Percentiles rank a stretch among this genome's conserved stretches.
Conservation (phyloP, 23 tunicate genomes). For the Halocynthia aurantium region DNA sequence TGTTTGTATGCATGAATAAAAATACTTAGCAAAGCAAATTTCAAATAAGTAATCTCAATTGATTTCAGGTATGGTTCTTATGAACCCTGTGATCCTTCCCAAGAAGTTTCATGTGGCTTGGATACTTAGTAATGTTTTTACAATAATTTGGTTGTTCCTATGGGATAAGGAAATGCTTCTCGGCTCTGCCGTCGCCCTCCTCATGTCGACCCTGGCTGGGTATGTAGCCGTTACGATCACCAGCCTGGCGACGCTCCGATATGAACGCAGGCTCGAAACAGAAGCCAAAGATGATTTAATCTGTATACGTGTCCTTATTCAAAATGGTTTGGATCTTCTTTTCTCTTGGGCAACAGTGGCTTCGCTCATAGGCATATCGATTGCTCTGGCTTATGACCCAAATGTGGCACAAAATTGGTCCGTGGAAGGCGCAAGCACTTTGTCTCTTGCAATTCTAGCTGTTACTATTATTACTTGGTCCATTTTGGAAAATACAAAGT, state of each 20-base stretch:
- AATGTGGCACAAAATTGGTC: constrained; percentile 4
- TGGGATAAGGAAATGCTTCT: constrained; percentile 3
- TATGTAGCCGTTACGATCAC: constrained; percentile 6
- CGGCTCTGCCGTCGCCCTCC: background rate
- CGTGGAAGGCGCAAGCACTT: constrained; percentile 9
- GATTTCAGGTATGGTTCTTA: constrained; percentile 13
- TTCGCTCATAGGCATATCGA: constrained; percentile 4
- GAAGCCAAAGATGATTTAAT: background rate
- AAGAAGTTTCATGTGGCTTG: constrained; percentile 5
- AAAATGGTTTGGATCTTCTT: constrained; percentile 15
- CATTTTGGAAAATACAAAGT: constrained; percentile 9
- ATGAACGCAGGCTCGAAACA: constrained; percentile 3
- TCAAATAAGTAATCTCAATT: too few relatives aligned
- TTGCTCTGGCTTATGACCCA: constrained; percentile 27
- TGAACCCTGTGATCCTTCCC: constrained; percentile 19
- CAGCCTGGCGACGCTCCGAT: background rate
- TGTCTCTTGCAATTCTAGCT: constrained; percentile 4
- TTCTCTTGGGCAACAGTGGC: constrained; percentile 19
- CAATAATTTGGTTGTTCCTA: constrained; percentile 3
- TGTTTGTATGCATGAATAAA: background rate
- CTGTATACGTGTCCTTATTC: constrained; percentile 20
- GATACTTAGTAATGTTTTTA: background rate
- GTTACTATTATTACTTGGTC: constrained; percentile 5
- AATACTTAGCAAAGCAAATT: background rate
- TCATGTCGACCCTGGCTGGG: constrained; percentile 5